Conservation (phyloP, 2,888 invertebrate species). For the Drosophila lutescens region DNA sequence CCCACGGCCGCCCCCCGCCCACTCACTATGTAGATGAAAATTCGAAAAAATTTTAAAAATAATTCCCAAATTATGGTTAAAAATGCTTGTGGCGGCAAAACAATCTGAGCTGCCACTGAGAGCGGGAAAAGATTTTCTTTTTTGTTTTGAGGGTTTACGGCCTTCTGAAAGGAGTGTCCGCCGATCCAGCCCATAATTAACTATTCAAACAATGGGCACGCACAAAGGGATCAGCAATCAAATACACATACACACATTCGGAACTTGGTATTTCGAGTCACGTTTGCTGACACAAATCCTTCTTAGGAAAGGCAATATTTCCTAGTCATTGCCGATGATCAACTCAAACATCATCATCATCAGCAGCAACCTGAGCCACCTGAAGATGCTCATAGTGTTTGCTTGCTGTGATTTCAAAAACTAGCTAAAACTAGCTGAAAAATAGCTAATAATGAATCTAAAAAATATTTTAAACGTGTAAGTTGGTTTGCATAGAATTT, state of each 20-base stretch:
- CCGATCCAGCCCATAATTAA: constrained; percentile 80
- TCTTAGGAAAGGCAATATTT: constrained; percentile 78
- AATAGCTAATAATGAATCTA: too few species aligned
- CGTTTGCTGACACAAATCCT: constrained; percentile 80
- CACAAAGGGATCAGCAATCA: constrained; percentile 77
- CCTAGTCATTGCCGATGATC: constrained; percentile 67
- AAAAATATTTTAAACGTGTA: too few species aligned
- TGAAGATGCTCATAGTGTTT: constrained; percentile 28
- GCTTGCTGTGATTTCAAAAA: background rate
- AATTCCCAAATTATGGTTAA: constrained; percentile 76
- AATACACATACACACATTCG: constrained; percentile 46
- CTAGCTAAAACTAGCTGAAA: background rate
- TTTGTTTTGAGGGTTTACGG: constrained; percentile 43
- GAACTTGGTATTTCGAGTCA: constrained; percentile 71
- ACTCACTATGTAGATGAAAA: constrained; percentile 38
- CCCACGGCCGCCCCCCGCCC: constrained; percentile 43
- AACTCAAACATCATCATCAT: constrained; percentile 62
- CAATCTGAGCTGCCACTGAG: constrained; percentile 39
- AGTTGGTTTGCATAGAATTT: too few species aligned
- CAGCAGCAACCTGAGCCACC: constrained; percentile 44
- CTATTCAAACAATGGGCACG: constrained; percentile 75
- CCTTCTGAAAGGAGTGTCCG: constrained; percentile 71
- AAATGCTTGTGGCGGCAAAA: constrained; percentile 61
- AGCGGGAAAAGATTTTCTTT: constrained; percentile 45
- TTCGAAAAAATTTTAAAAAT: constrained; percentile 59